Evolutionary conservation across 2,888 invertebrate genomes (phyloP).

Genomic region (Rhorus exstirpatorius): DNA sequence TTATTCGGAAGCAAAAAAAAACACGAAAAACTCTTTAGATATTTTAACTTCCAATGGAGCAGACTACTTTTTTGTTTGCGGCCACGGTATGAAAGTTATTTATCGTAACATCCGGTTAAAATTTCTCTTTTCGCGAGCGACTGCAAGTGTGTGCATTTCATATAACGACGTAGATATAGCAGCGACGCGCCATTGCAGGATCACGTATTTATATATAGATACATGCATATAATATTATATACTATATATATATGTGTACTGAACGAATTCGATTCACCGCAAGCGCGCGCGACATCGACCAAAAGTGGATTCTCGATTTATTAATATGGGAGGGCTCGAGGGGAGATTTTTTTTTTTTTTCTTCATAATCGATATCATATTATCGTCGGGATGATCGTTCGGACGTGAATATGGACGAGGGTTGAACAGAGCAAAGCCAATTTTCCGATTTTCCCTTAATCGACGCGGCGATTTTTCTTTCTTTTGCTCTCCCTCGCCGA

Average conservation of each 20-base stretch:
- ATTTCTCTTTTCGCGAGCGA: conserved; percentile 20
- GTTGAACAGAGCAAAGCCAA: conserved; percentile 26
- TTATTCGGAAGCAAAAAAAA: not conserved
- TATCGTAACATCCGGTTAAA: conserved; percentile 67
- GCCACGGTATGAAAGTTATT: conserved; percentile 70
- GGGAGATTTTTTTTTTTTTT: conserved; percentile 30
- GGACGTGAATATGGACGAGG: conserved; percentile 8
- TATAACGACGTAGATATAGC: conserved; percentile 32
- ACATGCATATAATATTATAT: not conserved
- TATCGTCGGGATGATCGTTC: conserved; percentile 62
- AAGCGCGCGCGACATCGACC: conserved; percentile 30
- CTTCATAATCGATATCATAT: conserved; percentile 52
- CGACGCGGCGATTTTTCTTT: conserved; percentile 17
- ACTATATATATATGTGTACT: not conserved
- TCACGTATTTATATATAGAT: not conserved
- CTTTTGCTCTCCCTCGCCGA: not conserved
- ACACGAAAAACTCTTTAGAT: not conserved
- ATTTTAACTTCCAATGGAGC: conserved; percentile 26
- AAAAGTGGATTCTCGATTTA: conserved; percentile 73
- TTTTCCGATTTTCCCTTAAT: conserved; percentile 65
- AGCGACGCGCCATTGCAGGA: not conserved
- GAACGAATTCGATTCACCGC: conserved; percentile 56
- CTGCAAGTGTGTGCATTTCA: conserved; percentile 29
- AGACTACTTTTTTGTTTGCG: conserved; percentile 1
- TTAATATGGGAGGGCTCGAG: conserved; percentile 63